Conservation (phyloP, 2,888 invertebrate species). For the Megastigmus dorsalis region DNA sequence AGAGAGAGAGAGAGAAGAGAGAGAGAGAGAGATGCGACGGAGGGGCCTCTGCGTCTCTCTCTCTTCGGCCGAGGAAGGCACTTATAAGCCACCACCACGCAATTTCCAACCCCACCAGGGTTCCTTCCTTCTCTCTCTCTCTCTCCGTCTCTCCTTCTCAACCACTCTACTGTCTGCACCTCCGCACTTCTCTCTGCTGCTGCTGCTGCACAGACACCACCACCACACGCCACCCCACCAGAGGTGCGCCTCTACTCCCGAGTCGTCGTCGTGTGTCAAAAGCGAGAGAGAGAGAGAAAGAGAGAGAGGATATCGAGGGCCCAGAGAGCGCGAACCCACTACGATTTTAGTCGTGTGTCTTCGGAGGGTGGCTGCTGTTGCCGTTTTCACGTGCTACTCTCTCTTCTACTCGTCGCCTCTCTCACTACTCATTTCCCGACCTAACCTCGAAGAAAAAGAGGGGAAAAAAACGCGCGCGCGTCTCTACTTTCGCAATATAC, state of each 20-base stretch:
- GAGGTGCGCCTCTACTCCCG: constrained; percentile 43
- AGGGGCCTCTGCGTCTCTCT: constrained; percentile 67
- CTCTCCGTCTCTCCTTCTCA: constrained; percentile 47
- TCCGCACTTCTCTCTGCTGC: constrained; percentile 62
- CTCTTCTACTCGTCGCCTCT: too few species aligned
- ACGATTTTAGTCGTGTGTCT: constrained; percentile 31
- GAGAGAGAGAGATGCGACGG: constrained; percentile 68
- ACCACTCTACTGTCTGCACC: constrained; percentile 74
- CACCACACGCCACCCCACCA: constrained; percentile 69
- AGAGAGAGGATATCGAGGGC: constrained; percentile 18
- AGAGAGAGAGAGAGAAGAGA: constrained; percentile 68
- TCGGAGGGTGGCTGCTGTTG: constrained; percentile 11
- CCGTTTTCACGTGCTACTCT: too few species aligned
- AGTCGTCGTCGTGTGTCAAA: neutral
- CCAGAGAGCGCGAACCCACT: constrained; percentile 12
- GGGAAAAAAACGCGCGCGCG: too few species aligned
- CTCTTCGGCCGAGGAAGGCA: constrained; percentile 23
- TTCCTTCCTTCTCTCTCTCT: constrained; percentile 27
- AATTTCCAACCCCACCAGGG: constrained; percentile 74
- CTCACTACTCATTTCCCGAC: too few species aligned
- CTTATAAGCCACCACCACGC: constrained; percentile 72
- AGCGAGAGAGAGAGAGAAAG: constrained; percentile 15
- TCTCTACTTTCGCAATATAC: too few species aligned
- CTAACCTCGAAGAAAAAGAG: too few species aligned
- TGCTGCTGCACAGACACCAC: neutral